Evolutionary conservation across 2,888 invertebrate genomes (phyloP).

Genomic region (Labia minor): DNA sequence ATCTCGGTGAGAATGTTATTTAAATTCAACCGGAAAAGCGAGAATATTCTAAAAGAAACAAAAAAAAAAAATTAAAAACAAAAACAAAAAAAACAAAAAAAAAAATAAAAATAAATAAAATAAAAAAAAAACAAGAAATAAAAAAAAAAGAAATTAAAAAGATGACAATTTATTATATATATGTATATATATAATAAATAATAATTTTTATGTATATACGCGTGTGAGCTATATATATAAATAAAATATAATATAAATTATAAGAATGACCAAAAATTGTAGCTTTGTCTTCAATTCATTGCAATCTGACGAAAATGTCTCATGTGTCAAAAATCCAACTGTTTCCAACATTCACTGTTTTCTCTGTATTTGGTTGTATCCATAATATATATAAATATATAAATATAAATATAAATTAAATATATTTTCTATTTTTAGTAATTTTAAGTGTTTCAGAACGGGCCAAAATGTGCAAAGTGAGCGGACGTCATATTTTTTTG

Average conservation of each 20-base stretch:
- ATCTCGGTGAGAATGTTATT: neutral
- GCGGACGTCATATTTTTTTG: slow-evolving; percentile 5
- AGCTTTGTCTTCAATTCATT: neutral
- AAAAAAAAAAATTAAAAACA: neutral
- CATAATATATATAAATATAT: neutral
- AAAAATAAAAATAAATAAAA: no score
- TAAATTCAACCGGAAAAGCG: neutral
- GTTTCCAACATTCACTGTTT: neutral
- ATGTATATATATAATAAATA: neutral
- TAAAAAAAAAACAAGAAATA: no score
- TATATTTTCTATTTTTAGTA: neutral
- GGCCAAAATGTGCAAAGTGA: neutral
- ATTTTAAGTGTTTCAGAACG: neutral
- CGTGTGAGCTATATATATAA: neutral
- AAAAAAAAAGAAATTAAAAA: no score
- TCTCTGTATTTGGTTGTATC: neutral
- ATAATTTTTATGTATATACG: neutral
- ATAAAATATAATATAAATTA: neutral
- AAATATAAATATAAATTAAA: neutral
- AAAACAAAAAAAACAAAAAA: neutral
- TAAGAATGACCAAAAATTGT: neutral
- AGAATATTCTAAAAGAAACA: neutral
- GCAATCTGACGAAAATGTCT: neutral
- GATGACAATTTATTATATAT: no score
- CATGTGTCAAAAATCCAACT: slow-evolving; percentile 4